phyloP scores from a whole-genome alignment of 2,888 invertebrate genomes.

The Cheiracanthium punctorium region DNA sequence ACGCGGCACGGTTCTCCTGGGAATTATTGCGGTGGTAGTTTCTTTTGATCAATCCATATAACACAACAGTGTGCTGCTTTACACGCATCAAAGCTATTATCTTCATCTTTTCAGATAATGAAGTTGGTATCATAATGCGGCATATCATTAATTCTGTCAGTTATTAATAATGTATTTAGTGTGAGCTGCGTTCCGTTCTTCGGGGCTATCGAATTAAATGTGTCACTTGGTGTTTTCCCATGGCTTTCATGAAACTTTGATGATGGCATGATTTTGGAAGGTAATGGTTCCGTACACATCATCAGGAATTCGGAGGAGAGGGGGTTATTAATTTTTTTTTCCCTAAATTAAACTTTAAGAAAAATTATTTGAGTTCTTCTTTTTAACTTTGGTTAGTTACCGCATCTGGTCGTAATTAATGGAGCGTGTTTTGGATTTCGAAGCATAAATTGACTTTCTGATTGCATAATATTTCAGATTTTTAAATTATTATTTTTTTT shows the following conservation, averaged over 20 bases:
- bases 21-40: neutral
- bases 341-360: neutral
- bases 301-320: neutral
- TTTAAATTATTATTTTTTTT: neutral
- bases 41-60: conserved; percentile 8
- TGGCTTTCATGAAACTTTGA: conserved; percentile 10
- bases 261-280: neutral
- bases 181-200: neutral
- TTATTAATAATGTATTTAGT: conserved; percentile 10
- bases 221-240: conserved; percentile 17
- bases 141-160: conserved; percentile 17
- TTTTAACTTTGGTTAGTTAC: neutral
- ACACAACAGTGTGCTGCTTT: neutral
- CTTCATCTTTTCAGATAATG: conserved; percentile 15
- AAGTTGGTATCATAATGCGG: conserved; percentile 11
- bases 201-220: conserved; percentile 6
- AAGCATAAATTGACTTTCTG: neutral
- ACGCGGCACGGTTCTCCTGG: neutral
- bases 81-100: conserved; percentile 17
- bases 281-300: neutral
- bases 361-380: neutral
- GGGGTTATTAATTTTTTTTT: neutral
- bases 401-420: neutral
- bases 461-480: neutral
- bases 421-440: neutral